Conservation (phyloP, 2,797 vertebrate genomes). For the Picus viridis region DNA sequence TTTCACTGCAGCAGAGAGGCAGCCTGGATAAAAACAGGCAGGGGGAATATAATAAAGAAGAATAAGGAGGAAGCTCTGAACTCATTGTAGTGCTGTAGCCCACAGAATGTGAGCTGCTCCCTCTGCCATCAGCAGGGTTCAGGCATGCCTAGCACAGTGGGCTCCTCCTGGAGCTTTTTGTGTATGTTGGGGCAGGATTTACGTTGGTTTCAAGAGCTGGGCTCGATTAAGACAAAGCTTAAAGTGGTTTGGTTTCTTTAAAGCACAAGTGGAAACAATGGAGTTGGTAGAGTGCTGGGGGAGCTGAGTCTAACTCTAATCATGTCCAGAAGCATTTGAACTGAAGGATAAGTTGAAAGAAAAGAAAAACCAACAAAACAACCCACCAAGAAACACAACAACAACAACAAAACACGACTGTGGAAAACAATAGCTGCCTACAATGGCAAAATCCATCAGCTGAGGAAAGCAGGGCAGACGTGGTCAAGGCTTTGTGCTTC, state of each 20-base stretch:
- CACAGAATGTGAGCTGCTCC: neutral
- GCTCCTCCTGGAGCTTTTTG: slow-evolving; percentile 8
- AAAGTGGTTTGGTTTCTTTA: neutral
- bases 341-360: slow-evolving; percentile 7
- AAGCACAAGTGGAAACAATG: slow-evolving; percentile 29
- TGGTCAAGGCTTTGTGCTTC: slow-evolving; percentile 69
- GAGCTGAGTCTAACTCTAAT: neutral
- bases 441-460: slow-evolving; percentile 12
- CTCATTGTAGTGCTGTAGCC: neutral
- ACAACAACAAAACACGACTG: too few relatives aligned
- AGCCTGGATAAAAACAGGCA: too few relatives aligned
- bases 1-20: too few relatives aligned
- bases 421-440: slow-evolving; percentile 19
- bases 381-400: neutral
- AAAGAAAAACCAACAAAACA: neutral
- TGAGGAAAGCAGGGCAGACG: slow-evolving; percentile 60
- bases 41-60: neutral
- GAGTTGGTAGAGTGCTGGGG: neutral
- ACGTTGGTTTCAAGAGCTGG: neutral
- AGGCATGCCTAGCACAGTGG: neutral
- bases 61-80: slow-evolving; percentile 1
- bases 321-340: slow-evolving; percentile 54
- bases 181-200: neutral
- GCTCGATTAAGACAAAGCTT: neutral
- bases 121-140: neutral